These are phyloP conservation scores for Brachionus manjavacas DNA, from an alignment of 1,140 invertebrate genomes.

Conservation along the genomic window DNA sequence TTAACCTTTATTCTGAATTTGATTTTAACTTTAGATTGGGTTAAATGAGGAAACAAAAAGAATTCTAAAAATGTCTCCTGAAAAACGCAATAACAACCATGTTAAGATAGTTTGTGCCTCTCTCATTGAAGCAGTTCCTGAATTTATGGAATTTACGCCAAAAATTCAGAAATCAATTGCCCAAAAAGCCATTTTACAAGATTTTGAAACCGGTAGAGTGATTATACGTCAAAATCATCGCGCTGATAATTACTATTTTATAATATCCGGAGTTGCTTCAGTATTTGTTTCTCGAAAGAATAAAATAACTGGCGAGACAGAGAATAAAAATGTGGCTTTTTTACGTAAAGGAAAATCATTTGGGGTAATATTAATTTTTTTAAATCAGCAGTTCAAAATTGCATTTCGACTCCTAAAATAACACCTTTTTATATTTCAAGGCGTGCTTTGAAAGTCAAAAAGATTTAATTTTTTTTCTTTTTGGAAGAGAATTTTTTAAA, in stretches of 20 bases:
- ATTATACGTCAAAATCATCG: conserved; percentile 57
- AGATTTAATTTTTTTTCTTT: no score
- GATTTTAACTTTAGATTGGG: conserved; percentile 48
- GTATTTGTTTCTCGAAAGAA: not conserved
- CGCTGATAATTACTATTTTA: conserved; percentile 57
- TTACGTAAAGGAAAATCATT: conserved; percentile 43
- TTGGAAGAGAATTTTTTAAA: no score
- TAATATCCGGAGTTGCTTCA: conserved; percentile 51
- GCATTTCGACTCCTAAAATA: no score
- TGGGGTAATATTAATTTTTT: conserved; percentile 32
- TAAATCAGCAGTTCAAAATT: no score
- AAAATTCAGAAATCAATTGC: conserved; percentile 56
- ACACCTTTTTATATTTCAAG: no score
- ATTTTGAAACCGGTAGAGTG: conserved; percentile 50
- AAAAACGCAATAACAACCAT: conserved; percentile 50
- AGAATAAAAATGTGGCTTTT: conserved; percentile 41
- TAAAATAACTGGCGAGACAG: conserved; percentile 22
- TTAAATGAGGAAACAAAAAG: conserved; percentile 51
- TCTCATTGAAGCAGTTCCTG: conserved; percentile 50
- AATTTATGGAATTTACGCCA: conserved; percentile 54
- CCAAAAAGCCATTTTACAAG: conserved; percentile 53
- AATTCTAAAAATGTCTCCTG: conserved; percentile 49
- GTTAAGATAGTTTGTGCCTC: conserved; percentile 52
- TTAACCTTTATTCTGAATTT: not conserved
- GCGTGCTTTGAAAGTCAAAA: no score